Evolutionary conservation across 2,797 vertebrate species (phyloP), one percentile per base, ranked within the genome.

Genomic region (Tenualosa thibaudeaui): DNA sequence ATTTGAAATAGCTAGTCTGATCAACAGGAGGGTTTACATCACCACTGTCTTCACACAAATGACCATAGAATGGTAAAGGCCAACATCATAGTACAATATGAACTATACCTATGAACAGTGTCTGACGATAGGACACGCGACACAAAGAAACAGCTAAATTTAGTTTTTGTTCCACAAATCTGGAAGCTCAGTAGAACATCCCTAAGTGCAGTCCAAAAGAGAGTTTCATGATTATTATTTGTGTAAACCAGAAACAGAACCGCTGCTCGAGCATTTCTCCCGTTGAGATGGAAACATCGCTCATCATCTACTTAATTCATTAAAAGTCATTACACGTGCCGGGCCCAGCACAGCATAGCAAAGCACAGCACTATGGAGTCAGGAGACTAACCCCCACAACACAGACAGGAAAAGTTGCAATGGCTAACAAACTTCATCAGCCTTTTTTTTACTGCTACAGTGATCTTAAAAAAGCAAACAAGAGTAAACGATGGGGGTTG

Each of bases 391-490:
- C 68, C 37, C 37, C 68, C 37, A 17, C 40, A 78, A 78, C 40
- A 24, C 58, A 78, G 43, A 78, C 37, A 78, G 83, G 84, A 92
- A 90, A 89, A 91, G 88, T 88, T 88, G 90, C 91, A 90, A 65
- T 26, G 81, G 90, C 88, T 91, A 85, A 93, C 91, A 84, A 85
- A 89, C 87, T 89, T 91, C 90, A 92, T 91, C 90, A 92, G 88
- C 89, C 88, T 81, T 88, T 40, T 31, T 93, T 93, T 84, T 84
- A 93, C 91, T 88, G 89, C 90, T 90, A 90, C 87, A 88, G 90
- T 89, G 93, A 94, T 92, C 90, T 91, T 92, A 91, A 90, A 88
- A 89, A 92, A 37, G 13, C 92, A 91, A 93, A 89, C 91, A 90
- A 88, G 83, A 89, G 86, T 31, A 84, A 91, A 89, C 90, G 83